These are phyloP conservation scores for Miniopterus natalensis DNA, from an alignment of 2,113 vertebrate species.

Conservation along the genomic window DNA sequence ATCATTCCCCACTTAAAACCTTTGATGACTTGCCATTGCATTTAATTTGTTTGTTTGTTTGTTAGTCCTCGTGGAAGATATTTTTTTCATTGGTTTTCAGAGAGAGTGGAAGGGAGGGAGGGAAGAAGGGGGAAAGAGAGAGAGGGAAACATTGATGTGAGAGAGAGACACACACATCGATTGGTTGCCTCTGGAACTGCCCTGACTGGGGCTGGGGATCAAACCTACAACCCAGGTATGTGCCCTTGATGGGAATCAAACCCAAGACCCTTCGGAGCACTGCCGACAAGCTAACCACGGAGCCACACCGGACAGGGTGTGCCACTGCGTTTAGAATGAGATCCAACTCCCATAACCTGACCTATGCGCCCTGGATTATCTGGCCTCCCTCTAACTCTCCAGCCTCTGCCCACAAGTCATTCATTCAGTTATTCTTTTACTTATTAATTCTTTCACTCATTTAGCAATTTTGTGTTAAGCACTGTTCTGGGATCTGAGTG, in stretches of 20 bases:
- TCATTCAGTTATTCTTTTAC: neutral
- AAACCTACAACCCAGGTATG: no score
- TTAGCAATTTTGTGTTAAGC: neutral
- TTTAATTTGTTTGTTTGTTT: neutral
- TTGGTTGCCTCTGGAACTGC: no score
- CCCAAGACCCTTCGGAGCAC: no score
- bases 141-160: no score
- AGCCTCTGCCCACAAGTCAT: neutral
- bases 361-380: neutral
- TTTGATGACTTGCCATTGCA: neutral
- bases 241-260: no score
- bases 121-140: no score
- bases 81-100: no score
- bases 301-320: neutral
- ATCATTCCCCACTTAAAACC: neutral
- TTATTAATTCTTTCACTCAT: neutral
- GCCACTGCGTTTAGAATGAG: neutral
- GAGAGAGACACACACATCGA: no score
- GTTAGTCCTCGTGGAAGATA: no score
- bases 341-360: neutral
- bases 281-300: no score
- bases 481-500: constrained; percentile 1
- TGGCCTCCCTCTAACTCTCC: neutral
- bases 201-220: no score
- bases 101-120: no score